phyloP scores from a whole-genome alignment of 2,888 invertebrate species.

The Rhimphoctona megacephalus region DNA sequence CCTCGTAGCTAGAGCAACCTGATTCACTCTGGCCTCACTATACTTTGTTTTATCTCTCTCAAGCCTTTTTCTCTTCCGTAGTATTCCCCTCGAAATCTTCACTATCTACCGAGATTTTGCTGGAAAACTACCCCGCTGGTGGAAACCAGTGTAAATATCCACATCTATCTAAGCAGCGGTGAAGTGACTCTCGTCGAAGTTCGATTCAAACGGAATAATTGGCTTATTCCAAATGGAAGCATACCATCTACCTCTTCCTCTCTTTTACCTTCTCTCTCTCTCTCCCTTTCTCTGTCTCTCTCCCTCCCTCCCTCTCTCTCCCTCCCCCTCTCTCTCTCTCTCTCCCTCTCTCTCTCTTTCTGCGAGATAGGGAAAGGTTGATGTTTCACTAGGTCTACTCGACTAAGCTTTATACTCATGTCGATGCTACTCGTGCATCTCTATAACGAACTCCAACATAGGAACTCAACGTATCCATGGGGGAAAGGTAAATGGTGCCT shows the following conservation, averaged over 20 bases:
- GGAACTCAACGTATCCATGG: neutral
- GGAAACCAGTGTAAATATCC: slow-evolving; percentile 71
- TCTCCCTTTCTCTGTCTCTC: slow-evolving; percentile 4
- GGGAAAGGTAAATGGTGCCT: slow-evolving; percentile 33
- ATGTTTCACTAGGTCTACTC: slow-evolving; percentile 42
- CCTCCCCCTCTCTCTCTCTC: neutral
- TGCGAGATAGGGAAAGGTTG: neutral
- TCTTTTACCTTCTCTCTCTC: neutral
- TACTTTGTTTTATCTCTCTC: neutral
- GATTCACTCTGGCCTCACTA: neutral
- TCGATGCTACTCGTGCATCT: slow-evolving; percentile 24
- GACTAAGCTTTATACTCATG: slow-evolving; percentile 41
- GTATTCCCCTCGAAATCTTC: neutral
- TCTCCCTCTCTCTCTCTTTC: neutral
- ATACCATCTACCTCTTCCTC: slow-evolving; percentile 22
- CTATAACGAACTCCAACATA: neutral
- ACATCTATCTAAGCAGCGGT: slow-evolving; percentile 61
- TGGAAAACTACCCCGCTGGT: neutral
- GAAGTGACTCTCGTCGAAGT: slow-evolving; percentile 71
- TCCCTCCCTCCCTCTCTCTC: too few species aligned
- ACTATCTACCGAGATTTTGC: neutral
- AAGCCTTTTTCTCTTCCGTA: neutral
- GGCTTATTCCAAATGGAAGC: slow-evolving; percentile 73
- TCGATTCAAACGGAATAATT: slow-evolving; percentile 74
- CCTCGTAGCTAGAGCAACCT: neutral